Percentiles rank a stretch among this genome's conserved stretches.
These are phyloP conservation scores for Oxytorus armatus DNA, from an alignment of 2,888 invertebrate genomes.

Conservation along the genomic window DNA sequence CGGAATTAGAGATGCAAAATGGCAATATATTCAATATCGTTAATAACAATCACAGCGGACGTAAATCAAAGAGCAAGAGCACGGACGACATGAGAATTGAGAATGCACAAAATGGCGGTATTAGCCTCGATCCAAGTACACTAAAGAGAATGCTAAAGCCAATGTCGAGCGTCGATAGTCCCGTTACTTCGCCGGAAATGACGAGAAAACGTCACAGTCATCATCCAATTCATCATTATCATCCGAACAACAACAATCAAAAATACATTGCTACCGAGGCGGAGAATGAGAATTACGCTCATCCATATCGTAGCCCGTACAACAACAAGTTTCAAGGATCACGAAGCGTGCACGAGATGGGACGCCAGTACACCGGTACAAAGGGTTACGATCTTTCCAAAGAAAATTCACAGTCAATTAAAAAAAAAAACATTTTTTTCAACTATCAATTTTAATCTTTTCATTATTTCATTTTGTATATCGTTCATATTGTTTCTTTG, in stretches of 20 bases:
- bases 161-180: slow-evolving; percentile 95
- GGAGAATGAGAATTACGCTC: slow-evolving; percentile 83
- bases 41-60: slow-evolving; percentile 84
- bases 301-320: slow-evolving; percentile 80
- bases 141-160: slow-evolving; percentile 97
- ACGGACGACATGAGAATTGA: slow-evolving; percentile 93
- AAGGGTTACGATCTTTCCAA: slow-evolving; percentile 67
- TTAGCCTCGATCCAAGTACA: slow-evolving; percentile 91
- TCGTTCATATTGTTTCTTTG: not conserved
- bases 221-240: slow-evolving; percentile 84
- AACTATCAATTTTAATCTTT: slow-evolving; percentile 27
- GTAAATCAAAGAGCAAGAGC: slow-evolving; percentile 94
- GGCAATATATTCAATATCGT: slow-evolving; percentile 83
- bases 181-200: slow-evolving; percentile 96
- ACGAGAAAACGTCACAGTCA: slow-evolving; percentile 91
- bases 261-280: slow-evolving; percentile 85
- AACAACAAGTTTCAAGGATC: slow-evolving; percentile 83
- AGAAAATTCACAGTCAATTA: slow-evolving; percentile 27
- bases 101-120: slow-evolving; percentile 83
- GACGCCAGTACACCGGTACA: slow-evolving; percentile 84
- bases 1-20: slow-evolving; percentile 85
- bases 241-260: slow-evolving; percentile 86
- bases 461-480: not conserved
- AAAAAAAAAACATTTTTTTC: not conserved
- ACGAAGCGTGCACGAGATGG: slow-evolving; percentile 90